These are phyloP conservation scores for Pemphredon lugubris DNA, from an alignment of 2,888 invertebrate species.

Conservation along the genomic window DNA sequence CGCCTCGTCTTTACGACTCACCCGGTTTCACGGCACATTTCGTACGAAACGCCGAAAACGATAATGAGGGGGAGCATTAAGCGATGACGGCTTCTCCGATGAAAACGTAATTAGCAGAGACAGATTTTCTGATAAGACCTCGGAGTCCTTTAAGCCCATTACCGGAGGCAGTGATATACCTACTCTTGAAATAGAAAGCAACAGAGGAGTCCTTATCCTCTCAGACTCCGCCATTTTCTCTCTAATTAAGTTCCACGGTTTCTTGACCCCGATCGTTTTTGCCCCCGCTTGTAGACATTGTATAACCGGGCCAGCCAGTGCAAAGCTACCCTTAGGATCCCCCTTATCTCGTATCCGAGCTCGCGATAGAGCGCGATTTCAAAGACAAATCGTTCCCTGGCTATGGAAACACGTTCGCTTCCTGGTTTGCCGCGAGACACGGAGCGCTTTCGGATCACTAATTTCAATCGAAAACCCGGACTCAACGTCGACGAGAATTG, in stretches of 20 bases:
- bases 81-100: constrained; percentile 25
- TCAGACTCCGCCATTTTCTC: constrained; percentile 43
- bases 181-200: constrained; percentile 42
- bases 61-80: constrained; percentile 22
- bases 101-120: constrained; percentile 43
- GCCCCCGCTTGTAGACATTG: constrained; percentile 37
- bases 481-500: too few species aligned
- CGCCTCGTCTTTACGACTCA: background rate
- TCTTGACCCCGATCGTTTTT: constrained; percentile 56
- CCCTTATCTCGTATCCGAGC: constrained; percentile 33
- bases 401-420: constrained; percentile 27
- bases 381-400: constrained; percentile 46
- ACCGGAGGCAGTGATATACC: constrained; percentile 30
- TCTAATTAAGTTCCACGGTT: constrained; percentile 58
- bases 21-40: constrained; percentile 12
- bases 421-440: background rate
- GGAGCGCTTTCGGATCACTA: too few species aligned
- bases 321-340: constrained; percentile 12
- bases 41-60: constrained; percentile 13
- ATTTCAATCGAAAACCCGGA: too few species aligned
- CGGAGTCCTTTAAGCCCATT: constrained; percentile 9
- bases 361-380: constrained; percentile 30
- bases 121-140: constrained; percentile 13
- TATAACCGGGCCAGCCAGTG: constrained; percentile 36
- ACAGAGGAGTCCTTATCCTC: constrained; percentile 39